A percentile compares a stretch with the other conserved stretches of the same genome.
Conservation (phyloP, 2,888 invertebrate genomes). For the Drosophila villosipedis region DNA sequence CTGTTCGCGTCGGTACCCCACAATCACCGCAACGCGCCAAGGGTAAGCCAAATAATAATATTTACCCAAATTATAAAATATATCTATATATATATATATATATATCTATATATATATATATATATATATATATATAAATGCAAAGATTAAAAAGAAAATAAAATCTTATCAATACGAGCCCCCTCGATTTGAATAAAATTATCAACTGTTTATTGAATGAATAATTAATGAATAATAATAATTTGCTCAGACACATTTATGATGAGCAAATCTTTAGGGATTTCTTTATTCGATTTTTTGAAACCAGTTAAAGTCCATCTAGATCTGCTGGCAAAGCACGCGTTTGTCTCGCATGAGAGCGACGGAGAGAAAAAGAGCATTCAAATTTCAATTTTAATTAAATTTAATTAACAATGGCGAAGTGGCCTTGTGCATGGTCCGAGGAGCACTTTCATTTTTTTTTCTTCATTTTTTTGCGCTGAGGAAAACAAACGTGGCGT, state of each 20-base stretch:
- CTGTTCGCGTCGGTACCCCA: conserved; percentile 86
- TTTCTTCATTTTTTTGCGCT: conserved; percentile 8
- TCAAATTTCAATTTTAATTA: conserved; percentile 36
- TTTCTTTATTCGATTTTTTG: background rate
- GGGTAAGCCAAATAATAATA: conserved; percentile 43
- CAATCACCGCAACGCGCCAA: conserved; percentile 83
- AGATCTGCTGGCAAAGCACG: background rate
- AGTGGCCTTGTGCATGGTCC: conserved; percentile 61
- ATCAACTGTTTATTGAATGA: background rate
- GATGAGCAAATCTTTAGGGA: background rate
- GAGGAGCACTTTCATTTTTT: conserved; percentile 63
- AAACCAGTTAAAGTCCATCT: conserved; percentile 1
- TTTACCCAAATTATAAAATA: background rate
- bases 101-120: background rate
- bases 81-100: background rate
- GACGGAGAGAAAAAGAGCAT: conserved; percentile 12
- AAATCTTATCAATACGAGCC: conserved; percentile 1
- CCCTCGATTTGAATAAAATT: background rate
- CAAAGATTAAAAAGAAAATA: background rate
- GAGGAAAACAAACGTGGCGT: conserved; percentile 49
- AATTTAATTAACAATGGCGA: conserved; percentile 38
- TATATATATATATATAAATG: background rate
- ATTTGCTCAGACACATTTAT: background rate
- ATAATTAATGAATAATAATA: background rate
- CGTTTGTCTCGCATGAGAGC: conserved; percentile 2